Conservation (phyloP, 2,888 invertebrate genomes). For the Habroteleia sp. region DNA sequence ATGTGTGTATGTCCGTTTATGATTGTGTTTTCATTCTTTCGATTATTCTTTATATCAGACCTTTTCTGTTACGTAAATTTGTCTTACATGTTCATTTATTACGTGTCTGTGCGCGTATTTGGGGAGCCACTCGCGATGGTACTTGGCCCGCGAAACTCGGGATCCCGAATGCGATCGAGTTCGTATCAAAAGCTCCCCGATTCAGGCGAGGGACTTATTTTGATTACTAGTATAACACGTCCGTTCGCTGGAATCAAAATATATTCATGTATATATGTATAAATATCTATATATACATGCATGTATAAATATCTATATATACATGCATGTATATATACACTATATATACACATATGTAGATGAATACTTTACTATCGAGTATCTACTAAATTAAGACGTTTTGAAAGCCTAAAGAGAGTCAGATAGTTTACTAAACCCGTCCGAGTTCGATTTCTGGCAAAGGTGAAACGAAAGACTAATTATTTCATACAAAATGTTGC, state of each 20-base stretch:
- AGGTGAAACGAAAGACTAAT: slow-evolving; percentile 6
- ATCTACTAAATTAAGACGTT: slow-evolving; percentile 43
- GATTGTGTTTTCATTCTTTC: slow-evolving; percentile 18
- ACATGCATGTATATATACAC: too few species aligned
- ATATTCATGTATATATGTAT: too few species aligned
- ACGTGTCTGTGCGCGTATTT: slow-evolving; percentile 44
- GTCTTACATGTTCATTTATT: slow-evolving; percentile 27
- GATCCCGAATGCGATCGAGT: slow-evolving; percentile 23
- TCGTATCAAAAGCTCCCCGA: slow-evolving; percentile 30
- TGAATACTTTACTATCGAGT: slow-evolving; percentile 39
- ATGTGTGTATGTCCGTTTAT: too few species aligned
- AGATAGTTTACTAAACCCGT: slow-evolving; percentile 26
- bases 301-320: too few species aligned
- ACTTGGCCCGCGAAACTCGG: slow-evolving; percentile 35
- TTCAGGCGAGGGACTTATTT: slow-evolving; percentile 50
- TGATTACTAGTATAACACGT: slow-evolving; percentile 56
- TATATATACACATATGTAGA: slow-evolving; percentile 12
- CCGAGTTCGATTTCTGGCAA: slow-evolving; percentile 4
- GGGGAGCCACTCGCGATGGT: slow-evolving; percentile 20
- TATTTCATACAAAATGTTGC: too few species aligned
- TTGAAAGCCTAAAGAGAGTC: slow-evolving; percentile 46
- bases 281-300: too few species aligned
- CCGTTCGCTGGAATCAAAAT: slow-evolving; percentile 42
- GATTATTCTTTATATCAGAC: slow-evolving; percentile 41
- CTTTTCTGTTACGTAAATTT: slow-evolving; percentile 29